Evolutionary conservation across 64 coral and sea anemone genomes (phyloP), one percentile per base, ranked within the genome.

Genomic region (Porites australiensis): DNA sequence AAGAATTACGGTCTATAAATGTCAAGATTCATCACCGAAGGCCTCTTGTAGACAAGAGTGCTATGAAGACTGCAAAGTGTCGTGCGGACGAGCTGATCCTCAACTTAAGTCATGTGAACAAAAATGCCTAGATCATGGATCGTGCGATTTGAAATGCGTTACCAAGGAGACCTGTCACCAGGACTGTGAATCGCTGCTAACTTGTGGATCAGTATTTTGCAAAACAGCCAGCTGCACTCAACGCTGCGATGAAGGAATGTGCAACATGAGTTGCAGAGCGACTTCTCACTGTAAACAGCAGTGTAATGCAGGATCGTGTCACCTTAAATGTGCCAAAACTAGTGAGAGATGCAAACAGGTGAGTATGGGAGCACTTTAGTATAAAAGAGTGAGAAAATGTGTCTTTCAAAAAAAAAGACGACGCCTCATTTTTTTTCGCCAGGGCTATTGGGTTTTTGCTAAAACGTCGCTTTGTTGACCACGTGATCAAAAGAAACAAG

Each of bases 211-310:
- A 51, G 8, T 84, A 9, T 65, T 48, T 22, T 84, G 81, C 63
- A 84, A 48, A 69, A 68, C 81, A 45, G 46, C 81, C 7, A 84
- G 68, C 46, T 84, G 81, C 27, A 84, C 81, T 12, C 81, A 84
- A 63, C 1, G 2, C 4, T 84, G 81, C 50, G 81, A 84, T 5
- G 81, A 13, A 5, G 81, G 81, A 5, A 48, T 8, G 37, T 84
- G 81, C 22, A 21, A 84, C 46, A 8, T 84, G 44, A 84, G 45
- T 10, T 84, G 81, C 8, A 66, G 62, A 51, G 44, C 61, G 44
- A 50, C 3, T 68, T 67, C 61, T 68, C 61, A 22, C 2, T 84
- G 81, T 22, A 69, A 67, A 18, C 81, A 84, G 63, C 13, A 2
- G 13, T 84, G 81, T 23, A 52, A 84, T 18, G 80, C 64, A 10